Conservation (phyloP, 35 echinoderm and acorn worm genomes). For the Apostichopus californicus region DNA sequence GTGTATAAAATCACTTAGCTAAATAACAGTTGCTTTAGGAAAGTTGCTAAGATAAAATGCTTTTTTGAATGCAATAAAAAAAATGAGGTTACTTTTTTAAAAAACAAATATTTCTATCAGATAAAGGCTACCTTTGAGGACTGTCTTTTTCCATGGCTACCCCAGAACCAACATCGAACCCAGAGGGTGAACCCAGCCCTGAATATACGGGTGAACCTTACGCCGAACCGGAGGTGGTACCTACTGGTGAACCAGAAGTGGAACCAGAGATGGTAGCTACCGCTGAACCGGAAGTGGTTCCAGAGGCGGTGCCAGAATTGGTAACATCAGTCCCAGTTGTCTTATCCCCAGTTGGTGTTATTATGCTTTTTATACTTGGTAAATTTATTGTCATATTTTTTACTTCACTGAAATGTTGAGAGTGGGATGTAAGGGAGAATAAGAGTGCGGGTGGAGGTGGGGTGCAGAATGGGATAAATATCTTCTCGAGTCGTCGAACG, state of each 20-base stretch:
- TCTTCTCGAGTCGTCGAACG: not conserved
- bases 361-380: not conserved
- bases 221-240: not conserved
- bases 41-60: too few species aligned
- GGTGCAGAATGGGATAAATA: not conserved
- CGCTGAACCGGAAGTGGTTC: not conserved
- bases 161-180: too few species aligned
- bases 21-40: too few species aligned
- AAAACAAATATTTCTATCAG: too few species aligned
- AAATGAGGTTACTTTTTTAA: too few species aligned
- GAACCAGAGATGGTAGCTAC: not conserved
- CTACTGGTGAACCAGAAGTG: not conserved
- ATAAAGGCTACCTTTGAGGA: too few species aligned
- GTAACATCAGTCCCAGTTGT: not conserved
- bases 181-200: not conserved
- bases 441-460: not conserved
- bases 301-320: not conserved
- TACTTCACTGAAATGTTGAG: not conserved
- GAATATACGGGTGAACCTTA: not conserved
- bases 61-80: too few species aligned
- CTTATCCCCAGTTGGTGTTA: not conserved
- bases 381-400: not conserved
- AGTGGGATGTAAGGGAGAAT: not conserved
- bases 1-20: too few species aligned
- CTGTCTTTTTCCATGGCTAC: too few species aligned